Evolutionary conservation across 2,888 invertebrate species (phyloP).

Genomic region (Drosophila aldrichi): DNA sequence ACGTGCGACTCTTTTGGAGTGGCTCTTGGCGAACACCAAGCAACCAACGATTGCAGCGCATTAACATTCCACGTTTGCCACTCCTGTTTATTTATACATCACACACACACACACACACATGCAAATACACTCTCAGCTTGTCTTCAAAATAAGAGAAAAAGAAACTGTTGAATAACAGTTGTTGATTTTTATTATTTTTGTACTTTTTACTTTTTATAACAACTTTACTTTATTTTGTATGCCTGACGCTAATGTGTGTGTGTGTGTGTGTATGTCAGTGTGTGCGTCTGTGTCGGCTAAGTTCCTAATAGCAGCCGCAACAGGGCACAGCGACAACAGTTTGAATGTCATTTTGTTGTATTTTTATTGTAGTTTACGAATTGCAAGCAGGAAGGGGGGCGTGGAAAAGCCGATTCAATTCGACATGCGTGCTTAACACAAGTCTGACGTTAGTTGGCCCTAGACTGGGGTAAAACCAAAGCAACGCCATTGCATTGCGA

Average conservation of each 20-base stretch:
- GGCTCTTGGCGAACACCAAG: conserved; percentile 65
- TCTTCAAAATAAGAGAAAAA: conserved; percentile 16
- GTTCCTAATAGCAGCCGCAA: conserved; percentile 45
- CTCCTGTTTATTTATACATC: conserved; percentile 74
- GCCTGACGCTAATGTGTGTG: background rate
- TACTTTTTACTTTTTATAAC: conserved; percentile 55
- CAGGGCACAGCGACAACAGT: conserved; percentile 9
- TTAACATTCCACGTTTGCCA: conserved; percentile 80
- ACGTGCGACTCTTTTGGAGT: conserved; percentile 65
- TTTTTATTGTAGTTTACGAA: background rate
- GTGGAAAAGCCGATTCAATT: conserved; percentile 6
- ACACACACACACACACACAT: conserved; percentile 31
- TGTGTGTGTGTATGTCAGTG: background rate
- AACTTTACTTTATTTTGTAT: conserved; percentile 51
- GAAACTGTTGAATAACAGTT: conserved; percentile 76
- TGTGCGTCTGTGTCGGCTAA: conserved; percentile 14
- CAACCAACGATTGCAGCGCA: conserved; percentile 73
- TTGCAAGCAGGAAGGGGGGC: background rate
- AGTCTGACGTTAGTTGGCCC: background rate
- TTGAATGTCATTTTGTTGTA: conserved; percentile 53
- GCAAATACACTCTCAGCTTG: conserved; percentile 26
- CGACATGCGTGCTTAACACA: background rate
- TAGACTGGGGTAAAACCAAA: background rate
- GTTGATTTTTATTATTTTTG: conserved; percentile 49
- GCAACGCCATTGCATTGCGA: background rate